Conservation (phyloP, 2,888 invertebrate species). For the Ferrisia virgata region DNA sequence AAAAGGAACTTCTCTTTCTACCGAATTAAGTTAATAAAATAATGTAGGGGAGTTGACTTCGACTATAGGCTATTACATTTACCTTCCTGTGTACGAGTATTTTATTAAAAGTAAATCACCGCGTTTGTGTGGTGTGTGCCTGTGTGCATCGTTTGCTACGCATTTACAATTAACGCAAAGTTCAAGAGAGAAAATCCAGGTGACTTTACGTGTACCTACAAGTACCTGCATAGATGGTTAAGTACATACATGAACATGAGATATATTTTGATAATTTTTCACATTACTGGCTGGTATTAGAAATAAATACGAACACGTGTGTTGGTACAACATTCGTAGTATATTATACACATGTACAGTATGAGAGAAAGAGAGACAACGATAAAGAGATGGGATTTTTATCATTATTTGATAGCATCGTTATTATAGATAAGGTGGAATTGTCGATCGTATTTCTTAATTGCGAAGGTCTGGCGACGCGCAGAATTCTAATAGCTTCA, state of each 20-base stretch:
- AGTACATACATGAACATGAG: no score
- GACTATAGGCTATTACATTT: background rate
- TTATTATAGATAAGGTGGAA: slow-evolving; percentile 22
- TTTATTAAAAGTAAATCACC: background rate
- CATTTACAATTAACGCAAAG: no score
- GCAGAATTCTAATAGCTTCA: slow-evolving; percentile 34
- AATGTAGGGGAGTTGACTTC: background rate
- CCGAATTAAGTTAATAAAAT: background rate
- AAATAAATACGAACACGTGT: background rate
- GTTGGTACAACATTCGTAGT: no score
- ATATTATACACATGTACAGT: background rate
- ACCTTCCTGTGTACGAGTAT: no score
- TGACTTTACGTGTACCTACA: no score
- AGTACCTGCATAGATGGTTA: no score
- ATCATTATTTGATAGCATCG: slow-evolving; percentile 28
- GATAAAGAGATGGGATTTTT: background rate
- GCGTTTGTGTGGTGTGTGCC: no score
- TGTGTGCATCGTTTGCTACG: no score
- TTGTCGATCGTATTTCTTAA: slow-evolving; percentile 40
- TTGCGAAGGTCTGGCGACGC: slow-evolving; percentile 30
- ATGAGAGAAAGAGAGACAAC: background rate
- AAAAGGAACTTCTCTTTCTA: background rate
- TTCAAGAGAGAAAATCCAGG: no score
- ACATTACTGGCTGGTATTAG: no score
- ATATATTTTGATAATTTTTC: no score